phyloP scores from a whole-genome alignment of 1,140 invertebrate species.

The Diabrotica virgifera region DNA sequence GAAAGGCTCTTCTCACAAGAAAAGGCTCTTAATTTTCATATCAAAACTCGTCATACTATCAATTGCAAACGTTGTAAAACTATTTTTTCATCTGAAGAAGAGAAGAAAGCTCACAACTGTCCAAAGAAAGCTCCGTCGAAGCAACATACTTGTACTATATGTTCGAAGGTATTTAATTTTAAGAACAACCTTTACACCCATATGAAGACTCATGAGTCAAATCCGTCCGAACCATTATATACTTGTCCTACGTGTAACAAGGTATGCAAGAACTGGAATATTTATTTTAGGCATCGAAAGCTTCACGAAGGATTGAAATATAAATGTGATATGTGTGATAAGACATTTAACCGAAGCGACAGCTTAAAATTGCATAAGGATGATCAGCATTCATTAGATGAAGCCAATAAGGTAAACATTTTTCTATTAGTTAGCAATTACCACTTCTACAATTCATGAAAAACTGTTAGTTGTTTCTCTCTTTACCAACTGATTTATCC shows the following conservation, averaged over 20 bases:
- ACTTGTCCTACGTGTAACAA: slow-evolving; percentile 41
- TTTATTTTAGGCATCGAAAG: slow-evolving; percentile 35
- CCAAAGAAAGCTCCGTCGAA: slow-evolving; percentile 19
- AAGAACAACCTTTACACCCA: slow-evolving; percentile 37
- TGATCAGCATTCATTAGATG: neutral
- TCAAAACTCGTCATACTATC: slow-evolving; percentile 33
- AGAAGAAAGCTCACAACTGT: slow-evolving; percentile 35
- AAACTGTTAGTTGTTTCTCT: too few relatives aligned
- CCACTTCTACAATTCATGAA: too few relatives aligned
- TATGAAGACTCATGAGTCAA: slow-evolving; percentile 33
- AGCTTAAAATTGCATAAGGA: slow-evolving; percentile 33
- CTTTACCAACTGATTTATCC: too few relatives aligned
- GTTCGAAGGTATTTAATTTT: slow-evolving; percentile 41
- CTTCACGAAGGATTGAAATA: slow-evolving; percentile 35
- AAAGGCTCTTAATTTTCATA: slow-evolving; percentile 44
- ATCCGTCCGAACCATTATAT: slow-evolving; percentile 24
- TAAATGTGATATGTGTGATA: slow-evolving; percentile 42
- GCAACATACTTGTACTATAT: slow-evolving; percentile 39
- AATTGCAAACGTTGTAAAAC: slow-evolving; percentile 35
- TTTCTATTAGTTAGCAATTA: too few relatives aligned
- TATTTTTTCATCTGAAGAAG: slow-evolving; percentile 27
- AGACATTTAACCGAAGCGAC: slow-evolving; percentile 38
- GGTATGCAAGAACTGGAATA: slow-evolving; percentile 30
- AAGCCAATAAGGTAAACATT: neutral
- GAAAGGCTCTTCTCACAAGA: slow-evolving; percentile 36